A percentile compares a stretch with the other conserved stretches of the same genome.
These are phyloP conservation scores for Elmis aenea DNA, from an alignment of 2,888 invertebrate genomes.

Conservation along the genomic window DNA sequence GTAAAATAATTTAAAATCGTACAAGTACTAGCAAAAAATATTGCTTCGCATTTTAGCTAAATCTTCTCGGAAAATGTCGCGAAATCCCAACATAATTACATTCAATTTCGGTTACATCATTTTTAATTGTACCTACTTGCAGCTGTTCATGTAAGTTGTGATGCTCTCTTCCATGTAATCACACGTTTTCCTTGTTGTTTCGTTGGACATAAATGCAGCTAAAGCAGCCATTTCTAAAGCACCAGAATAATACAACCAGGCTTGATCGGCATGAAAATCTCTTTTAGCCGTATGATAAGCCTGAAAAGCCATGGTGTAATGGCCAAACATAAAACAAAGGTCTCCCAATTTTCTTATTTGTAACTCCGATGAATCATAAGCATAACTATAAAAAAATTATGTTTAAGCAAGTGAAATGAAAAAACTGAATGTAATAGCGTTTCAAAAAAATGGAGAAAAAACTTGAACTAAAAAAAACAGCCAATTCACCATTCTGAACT, in stretches of 20 bases:
- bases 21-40: neutral
- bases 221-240: constrained; percentile 95
- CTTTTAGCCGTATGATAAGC: constrained; percentile 95
- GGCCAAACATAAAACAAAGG: constrained; percentile 92
- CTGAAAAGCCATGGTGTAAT: constrained; percentile 88
- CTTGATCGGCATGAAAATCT: constrained; percentile 94
- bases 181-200: constrained; percentile 69
- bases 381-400: constrained; percentile 67
- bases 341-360: constrained; percentile 91
- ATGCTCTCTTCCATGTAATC: constrained; percentile 96
- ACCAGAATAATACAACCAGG: constrained; percentile 96
- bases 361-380: constrained; percentile 81
- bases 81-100: no score
- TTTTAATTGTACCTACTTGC: constrained; percentile 58
- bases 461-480: no score
- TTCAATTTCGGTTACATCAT: no score
- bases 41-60: no score
- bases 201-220: constrained; percentile 84
- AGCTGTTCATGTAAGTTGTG: constrained; percentile 81
- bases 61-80: no score
- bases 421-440: constrained; percentile 9
- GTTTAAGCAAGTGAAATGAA: no score
- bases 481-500: no score
- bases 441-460: constrained; percentile 10
- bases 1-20: neutral